Evolutionary conservation across 2,113 vertebrate species (phyloP), one percentile per base, ranked within the genome.

Genomic region (Pollachius pollachius): DNA sequence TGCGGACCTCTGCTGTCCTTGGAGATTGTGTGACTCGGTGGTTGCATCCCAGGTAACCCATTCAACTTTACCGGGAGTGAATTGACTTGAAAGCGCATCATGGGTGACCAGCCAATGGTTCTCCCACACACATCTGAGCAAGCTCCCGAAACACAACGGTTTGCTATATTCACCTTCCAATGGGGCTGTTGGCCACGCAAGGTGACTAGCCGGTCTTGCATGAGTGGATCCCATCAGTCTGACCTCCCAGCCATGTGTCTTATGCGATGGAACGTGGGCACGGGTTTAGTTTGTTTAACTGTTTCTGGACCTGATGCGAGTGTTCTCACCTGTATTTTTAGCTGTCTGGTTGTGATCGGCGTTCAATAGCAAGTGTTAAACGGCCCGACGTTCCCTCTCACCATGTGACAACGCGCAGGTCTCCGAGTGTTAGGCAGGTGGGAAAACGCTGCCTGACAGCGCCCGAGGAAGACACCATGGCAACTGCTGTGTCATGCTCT

Each of bases 401-500:
- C 41, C 41, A 48, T 48, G 12, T 48, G 41, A 48, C 30, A 34
- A 34, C 30, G 4, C 30, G 30, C 30, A 48, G 68, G 71, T 64
- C 74, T 76, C 37, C 8, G 11, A 6, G 76, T 69, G 69, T 56
- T 76, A 65, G 62, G 72, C 67, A 15, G 75, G 59, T 74, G 79
- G 84, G 89, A 81, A 56, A 83, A 92, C 89, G 77, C 48, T 16
- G 52, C 67, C 84, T 90, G 90, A 87, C 87, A 71, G 87, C 77
- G 73, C 75, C 83, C 79, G 66, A 1, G 67, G 85, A 48, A 48
- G 41, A 11, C 41, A 48, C 41, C 25, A 70, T 81, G 67, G 61
- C 73, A 2, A 62, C 84, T 89, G 88, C 88, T 85, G 85, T 78
- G 87, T 91, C 89, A 86, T 86, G 84, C 71, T 81, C 64, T 81